Evolutionary conservation across 2,797 vertebrate species (phyloP).

Genomic region (Alectoris magna): DNA sequence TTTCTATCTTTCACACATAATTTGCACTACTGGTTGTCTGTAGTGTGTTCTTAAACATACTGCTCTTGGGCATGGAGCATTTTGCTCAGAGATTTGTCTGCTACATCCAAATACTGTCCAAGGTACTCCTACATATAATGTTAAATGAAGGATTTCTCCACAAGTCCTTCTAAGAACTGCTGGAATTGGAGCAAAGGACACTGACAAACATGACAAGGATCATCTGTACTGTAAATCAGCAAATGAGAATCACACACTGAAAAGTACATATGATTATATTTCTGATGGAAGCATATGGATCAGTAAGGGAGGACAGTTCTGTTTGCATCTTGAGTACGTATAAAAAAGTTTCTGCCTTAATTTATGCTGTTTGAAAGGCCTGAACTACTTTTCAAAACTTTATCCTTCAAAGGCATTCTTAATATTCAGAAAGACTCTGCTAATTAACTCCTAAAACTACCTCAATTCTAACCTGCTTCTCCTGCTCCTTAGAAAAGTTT

Average conservation of each 20-base stretch:
- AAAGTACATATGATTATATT: neutral
- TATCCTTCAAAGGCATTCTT: conserved; percentile 69
- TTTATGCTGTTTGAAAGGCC: conserved; percentile 73
- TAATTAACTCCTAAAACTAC: conserved; percentile 75
- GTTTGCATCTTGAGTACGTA: conserved; percentile 9
- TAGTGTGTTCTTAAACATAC: conserved; percentile 3
- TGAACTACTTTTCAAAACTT: conserved; percentile 72
- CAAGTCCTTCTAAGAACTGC: conserved; percentile 8
- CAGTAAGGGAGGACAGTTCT: neutral
- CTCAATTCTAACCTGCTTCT: conserved; percentile 64
- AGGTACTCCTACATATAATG: neutral
- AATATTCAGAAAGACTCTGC: conserved; percentile 70
- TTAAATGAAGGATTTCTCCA: neutral
- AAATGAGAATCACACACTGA: conserved; percentile 22
- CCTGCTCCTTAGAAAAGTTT: conserved; percentile 63
- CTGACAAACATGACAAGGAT: conserved; percentile 45
- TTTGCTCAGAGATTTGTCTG: neutral
- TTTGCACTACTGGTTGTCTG: conserved; percentile 24
- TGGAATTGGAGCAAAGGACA: conserved; percentile 20
- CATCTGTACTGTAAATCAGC: neutral
- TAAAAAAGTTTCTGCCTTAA: conserved; percentile 63
- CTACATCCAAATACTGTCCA: neutral
- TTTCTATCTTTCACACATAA: conserved; percentile 37
- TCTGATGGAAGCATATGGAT: conserved; percentile 47
- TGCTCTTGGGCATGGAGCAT: neutral